Base-by-base conservation (phyloP, 2,113 vertebrate species). In the Poeciliopsis turrubarensis region DNA sequence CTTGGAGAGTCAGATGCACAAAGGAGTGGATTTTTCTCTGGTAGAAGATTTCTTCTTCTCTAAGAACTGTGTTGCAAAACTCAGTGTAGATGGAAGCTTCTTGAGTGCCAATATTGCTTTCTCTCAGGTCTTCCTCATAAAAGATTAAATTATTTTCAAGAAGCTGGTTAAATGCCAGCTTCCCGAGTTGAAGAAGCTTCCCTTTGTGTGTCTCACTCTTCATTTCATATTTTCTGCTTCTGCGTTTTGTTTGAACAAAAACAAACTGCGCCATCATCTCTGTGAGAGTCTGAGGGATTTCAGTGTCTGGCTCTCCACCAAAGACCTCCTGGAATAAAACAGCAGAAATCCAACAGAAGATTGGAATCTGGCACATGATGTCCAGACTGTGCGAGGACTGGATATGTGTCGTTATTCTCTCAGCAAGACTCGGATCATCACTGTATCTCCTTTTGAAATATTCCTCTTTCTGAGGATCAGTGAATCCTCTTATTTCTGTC, bases 271-370 rank as follows among this genome's bases (percentile, higher is more conserved):
- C 39, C 82, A 91, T 90, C 86, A 91, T 85, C 2, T 89, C 90
- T 22, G 91, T 91, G 3, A 91, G 62, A 44, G 90, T 91, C 67
- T 88, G 82, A 54, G 81, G 87, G 4, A 26, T 73, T 61, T 30
- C 80, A 10, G 34, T 31, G 15, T 73, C 7, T 2, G 68, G 10
- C 0, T 68, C 29, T 61, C 3, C 70, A 0, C n/a, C 51, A 63
- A 84, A 89, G 4, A 81, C 11, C 11, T 91, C 81, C 65, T 89
- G 7, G 2, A 91, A 88, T 31, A 89, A 71, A 2, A 86, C 5
- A 3, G 80, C 79, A 32, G 80, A 71, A 44, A 91, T 89, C 86
- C 87, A 91, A 80, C 90, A 91, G 79, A 91, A 91, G 84, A 91
- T 84, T 0, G 91, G 91, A 51, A 89, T 90, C 64, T 86, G 80